Evolutionary conservation across 2,797 vertebrate species (phyloP), one percentile per base, ranked within the genome.

Genomic region (Streptopelia turtur): DNA sequence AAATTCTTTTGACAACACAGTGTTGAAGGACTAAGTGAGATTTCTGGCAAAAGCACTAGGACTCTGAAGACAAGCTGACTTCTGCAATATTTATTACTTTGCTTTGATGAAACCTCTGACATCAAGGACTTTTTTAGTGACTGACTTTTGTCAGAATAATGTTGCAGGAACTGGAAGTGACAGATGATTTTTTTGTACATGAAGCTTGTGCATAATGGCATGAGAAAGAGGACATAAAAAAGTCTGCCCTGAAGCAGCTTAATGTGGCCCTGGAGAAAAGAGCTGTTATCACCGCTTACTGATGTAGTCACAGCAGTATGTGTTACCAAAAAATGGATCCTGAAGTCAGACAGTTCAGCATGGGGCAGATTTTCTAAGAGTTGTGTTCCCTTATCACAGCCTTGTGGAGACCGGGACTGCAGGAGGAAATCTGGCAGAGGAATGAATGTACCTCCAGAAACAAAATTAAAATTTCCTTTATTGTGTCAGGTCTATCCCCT

Each of bases 81-180:
- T 94, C 93, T 86, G 94, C 75, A 76, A 9, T 95, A 97, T 98
- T 97, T 97, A 97, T 96, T 89, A 60, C 97, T 92, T 94, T 78
- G 60, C 95, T 97, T 97, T 97, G 93, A 96, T 95, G 91, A 95
- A 94, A 88, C 82, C 45, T 93, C 92, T 97, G 96, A 96, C 96
- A 97, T 97, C 96, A 96, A 96, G 96, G 92, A 93, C 93, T 96
- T 94, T 50, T 3, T 59, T 70, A 79, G 97, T 91, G 96, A 94
- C 96, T 97, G 96, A 97, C 55, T 97, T 96, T 97, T 97, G 95
- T 98, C 95, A 97, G 94, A 93, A 87, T 95, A 97, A 95, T 78
- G 94, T 92, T 93, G 78, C 89, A 95, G 94, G 95, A 97, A 98
- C 94, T 95, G 88, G 80, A 97, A 97, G 95, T 97, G 97, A 97